These are phyloP conservation scores for Xiphophorus hellerii DNA, from an alignment of 2,113 vertebrate genomes.

Conservation along the genomic window DNA sequence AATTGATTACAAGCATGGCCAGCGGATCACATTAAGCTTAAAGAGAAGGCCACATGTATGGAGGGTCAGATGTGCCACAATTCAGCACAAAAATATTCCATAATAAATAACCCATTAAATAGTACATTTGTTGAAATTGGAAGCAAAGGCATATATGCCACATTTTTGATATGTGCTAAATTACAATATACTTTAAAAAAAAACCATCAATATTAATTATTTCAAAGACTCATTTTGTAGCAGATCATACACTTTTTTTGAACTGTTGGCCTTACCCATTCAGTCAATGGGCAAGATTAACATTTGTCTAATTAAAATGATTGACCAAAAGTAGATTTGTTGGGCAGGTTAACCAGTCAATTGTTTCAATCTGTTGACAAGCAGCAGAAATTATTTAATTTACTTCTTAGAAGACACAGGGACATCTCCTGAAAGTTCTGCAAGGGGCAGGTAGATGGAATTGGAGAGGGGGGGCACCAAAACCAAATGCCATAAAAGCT, in stretches of 20 bases:
- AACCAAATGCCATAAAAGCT: not conserved
- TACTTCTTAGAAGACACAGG: not conserved
- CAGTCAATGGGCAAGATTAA: too few relatives aligned
- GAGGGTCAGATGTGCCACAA: not conserved
- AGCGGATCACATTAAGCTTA: slow-evolving; percentile 12
- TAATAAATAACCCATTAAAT: not conserved
- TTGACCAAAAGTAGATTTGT: too few relatives aligned
- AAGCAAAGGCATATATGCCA: not conserved
- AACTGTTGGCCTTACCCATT: too few relatives aligned
- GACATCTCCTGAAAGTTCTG: not conserved
- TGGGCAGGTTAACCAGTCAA: too few relatives aligned
- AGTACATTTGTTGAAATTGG: not conserved
- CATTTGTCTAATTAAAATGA: too few relatives aligned
- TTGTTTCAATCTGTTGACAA: not conserved
- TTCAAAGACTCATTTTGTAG: too few relatives aligned
- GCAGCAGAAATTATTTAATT: not conserved
- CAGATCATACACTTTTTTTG: too few relatives aligned
- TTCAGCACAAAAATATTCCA: not conserved
- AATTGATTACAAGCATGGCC: not conserved
- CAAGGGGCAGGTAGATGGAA: not conserved
- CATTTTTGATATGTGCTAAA: not conserved
- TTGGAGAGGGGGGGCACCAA: not conserved
- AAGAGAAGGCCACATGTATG: not conserved
- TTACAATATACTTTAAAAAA: not conserved
- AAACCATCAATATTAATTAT: too few relatives aligned